These are phyloP conservation scores for Molorchus minor DNA, from an alignment of 2,888 invertebrate genomes.

Conservation along the genomic window DNA sequence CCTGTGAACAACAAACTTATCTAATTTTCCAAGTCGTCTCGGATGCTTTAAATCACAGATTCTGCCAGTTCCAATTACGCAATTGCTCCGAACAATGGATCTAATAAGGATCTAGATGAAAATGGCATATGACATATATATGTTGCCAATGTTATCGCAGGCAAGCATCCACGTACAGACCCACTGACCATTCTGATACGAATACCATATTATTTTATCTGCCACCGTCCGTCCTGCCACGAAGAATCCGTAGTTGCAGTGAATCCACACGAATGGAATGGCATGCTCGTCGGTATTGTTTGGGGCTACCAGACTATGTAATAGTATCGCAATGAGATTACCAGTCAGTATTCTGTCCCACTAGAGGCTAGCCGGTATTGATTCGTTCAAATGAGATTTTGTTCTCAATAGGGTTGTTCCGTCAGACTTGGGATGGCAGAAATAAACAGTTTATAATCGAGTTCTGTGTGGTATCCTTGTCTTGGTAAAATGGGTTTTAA, in stretches of 20 bases:
- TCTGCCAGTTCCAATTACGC: no score
- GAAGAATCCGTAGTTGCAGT: conserved; percentile 17
- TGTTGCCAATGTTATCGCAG: no score
- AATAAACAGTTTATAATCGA: conserved; percentile 13
- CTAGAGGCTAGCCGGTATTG: conserved; percentile 22
- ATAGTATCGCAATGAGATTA: conserved; percentile 29
- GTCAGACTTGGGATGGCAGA: conserved; percentile 5
- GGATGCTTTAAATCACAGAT: no score
- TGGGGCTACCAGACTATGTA: conserved; percentile 28
- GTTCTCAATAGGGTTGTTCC: conserved; percentile 27
- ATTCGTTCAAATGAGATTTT: conserved; percentile 29
- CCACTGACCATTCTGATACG: no score
- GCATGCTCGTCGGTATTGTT: conserved; percentile 25
- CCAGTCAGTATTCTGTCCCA: conserved; percentile 21
- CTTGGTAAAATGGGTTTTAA: no score
- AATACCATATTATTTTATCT: conserved; percentile 1
- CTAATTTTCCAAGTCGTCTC: no score
- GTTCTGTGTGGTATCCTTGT: no score
- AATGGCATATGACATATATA: no score
- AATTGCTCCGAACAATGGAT: no score
- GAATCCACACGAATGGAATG: conserved; percentile 16
- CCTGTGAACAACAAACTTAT: no score
- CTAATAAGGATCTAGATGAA: no score
- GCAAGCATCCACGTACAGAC: no score
- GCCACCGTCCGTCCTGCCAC: background rate